Evolutionary conservation across 2,888 invertebrate species (phyloP), one percentile per base, ranked within the genome.

Genomic region (Protodeltote pygarga): DNA sequence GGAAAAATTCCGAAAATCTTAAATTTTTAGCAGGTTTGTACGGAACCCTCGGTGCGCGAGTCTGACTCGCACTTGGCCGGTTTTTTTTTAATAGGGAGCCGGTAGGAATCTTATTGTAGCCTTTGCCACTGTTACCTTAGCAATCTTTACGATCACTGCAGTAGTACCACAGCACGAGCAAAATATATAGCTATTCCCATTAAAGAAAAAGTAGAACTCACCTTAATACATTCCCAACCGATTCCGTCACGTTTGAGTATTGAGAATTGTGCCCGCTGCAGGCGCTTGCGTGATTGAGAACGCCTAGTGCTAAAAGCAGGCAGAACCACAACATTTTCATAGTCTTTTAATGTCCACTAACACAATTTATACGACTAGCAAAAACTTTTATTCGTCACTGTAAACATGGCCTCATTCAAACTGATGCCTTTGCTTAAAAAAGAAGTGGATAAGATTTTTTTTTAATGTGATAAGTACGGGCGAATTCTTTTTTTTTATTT

Each of bases 321-420:
- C 35, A 59, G 25, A 73, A 24, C 57, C 58, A 57, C 41, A 55
- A 27, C 75, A 77, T 76, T 39, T 44, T 66, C 25, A 23, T 20
- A 45, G 50, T 58, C 32, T n/a, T n/a, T 28, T 8, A 1, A 10
- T 19, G 17, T 25, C 35, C 42, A 49, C 45, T 39, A 10, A 27
- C 48, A 65, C 54, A 29, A 29, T 19, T 6, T 46, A 52, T 29
- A 42, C 32, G 24, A 11, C 47, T 20, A 65, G 16, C 10, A 37
- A 38, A 35, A 32, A 34, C 14, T 29, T 46, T 38, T 23, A 1
- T 20, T 23, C 14, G 28, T 20, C 41, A 57, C 49, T 20, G 28
- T 39, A 6, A 6, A 24, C 20, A 8, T 34, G 6, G 29, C 40
- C 46, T 6, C 14, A 17, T 39, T 8, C 3, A 37, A 39, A 29